Percentiles rank a stretch among this genome's conserved stretches.
Conservation (phyloP, 2,888 invertebrate species). For the Temnothorax ravouxi region DNA sequence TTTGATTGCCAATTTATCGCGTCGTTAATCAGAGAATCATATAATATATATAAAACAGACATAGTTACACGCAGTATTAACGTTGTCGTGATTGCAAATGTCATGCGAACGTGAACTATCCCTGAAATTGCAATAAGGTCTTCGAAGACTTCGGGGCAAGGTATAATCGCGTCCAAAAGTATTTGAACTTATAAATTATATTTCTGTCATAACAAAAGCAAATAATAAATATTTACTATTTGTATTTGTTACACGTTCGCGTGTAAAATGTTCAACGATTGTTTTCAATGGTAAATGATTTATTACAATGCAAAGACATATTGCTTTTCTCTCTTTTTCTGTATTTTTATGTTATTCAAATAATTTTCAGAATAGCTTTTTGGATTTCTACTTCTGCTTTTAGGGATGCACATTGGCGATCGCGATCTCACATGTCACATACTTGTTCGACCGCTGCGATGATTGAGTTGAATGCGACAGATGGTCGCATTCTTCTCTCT, state of each 20-base stretch:
- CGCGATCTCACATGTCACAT: not conserved
- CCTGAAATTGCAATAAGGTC: slow-evolving; percentile 13
- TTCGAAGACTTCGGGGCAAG: not conserved
- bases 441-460: slow-evolving; percentile 26
- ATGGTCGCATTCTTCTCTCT: slow-evolving; percentile 49
- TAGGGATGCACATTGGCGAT: not conserved
- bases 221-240: not conserved
- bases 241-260: not conserved
- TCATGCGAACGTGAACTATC: slow-evolving; percentile 40
- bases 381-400: not conserved
- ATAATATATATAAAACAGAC: slow-evolving; percentile 3
- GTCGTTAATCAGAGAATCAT: slow-evolving; percentile 15
- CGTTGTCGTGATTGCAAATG: slow-evolving; percentile 34
- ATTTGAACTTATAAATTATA: not conserved
- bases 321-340: not conserved
- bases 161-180: not conserved
- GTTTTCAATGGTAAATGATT: slow-evolving; percentile 6
- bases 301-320: not conserved
- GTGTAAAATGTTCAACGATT: not conserved
- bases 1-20: not conserved
- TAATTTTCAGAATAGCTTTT: not conserved
- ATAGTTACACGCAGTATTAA: not conserved
- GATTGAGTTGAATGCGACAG: slow-evolving; percentile 48
- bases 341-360: not conserved
- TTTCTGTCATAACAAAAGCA: not conserved